Evolutionary conservation across 2,888 invertebrate species (phyloP), one percentile per base, ranked within the genome.

Genomic region (Epirrhoe alternata): DNA sequence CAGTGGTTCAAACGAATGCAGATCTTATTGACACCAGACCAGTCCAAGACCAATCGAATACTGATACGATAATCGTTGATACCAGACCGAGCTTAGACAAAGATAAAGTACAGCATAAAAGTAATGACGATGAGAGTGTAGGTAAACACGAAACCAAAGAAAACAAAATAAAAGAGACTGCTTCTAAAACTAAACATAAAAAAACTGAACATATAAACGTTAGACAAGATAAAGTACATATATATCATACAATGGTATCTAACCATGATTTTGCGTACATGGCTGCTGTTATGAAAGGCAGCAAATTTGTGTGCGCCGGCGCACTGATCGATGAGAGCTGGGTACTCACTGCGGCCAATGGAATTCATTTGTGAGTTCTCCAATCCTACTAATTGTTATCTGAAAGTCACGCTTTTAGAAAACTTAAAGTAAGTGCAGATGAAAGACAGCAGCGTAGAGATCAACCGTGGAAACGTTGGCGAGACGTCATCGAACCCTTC

Each of bases 311-410:
- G 0, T 82, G 88, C 73, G 82, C 89, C 2, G 92, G 91, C 1
- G 88, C 89, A 0, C 70, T 92, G 59, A 83, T 92, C 14, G 78
- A 84, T 68, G 83, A 86, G 0, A 79, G 73, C 6, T 92, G 91
- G 90, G 85, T 92, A 0, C 38, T 92, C n/a, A 90, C 91, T 0
- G 85, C 83, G 0, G 92, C 87, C 1, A 88, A 88, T 70, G 74
- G 84, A 0, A 76, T 91, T 8, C 24, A 60, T 42, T 17, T 55
- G 62, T 60, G 6, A 51, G 57, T 61, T 16, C 10, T 7, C 12
- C 33, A 33, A 33, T 42, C 12, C 5, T 12, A 24, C 24, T 24
- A 24, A 2, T 24, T 24, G 24, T 24, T 24, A n/a, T 24, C 1
- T 24, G 24, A 2, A 1, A 24, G 24, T 24, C 24, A 24, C 3